phyloP scores from a whole-genome alignment of 2,888 invertebrate species.

The Mesochorus sp. region DNA sequence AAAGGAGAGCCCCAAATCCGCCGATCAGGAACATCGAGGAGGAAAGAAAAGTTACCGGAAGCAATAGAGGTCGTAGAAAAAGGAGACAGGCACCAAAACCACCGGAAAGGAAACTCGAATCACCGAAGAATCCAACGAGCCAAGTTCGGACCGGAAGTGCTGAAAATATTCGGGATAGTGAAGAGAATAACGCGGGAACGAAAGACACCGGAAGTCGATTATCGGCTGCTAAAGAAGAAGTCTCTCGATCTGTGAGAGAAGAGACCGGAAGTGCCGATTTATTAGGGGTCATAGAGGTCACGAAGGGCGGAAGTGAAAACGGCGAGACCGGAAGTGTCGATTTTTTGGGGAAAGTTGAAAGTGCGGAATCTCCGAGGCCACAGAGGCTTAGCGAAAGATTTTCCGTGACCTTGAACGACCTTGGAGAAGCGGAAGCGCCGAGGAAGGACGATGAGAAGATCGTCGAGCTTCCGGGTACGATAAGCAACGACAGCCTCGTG shows the following conservation, averaged over 20 bases:
- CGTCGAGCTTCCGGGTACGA: slow-evolving; percentile 56
- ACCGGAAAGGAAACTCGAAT: slow-evolving; percentile 74
- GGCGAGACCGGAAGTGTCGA: neutral
- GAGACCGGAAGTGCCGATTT: too few relatives aligned
- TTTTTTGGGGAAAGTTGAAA: neutral
- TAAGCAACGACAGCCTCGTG: slow-evolving; percentile 79
- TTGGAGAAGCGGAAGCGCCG: too few relatives aligned
- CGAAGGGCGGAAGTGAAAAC: too few relatives aligned
- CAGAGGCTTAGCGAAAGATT: neutral
- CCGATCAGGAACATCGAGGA: slow-evolving; percentile 81
- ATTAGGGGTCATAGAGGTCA: too few relatives aligned
- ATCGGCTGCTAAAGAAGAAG: too few relatives aligned
- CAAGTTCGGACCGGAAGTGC: too few relatives aligned
- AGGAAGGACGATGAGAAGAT: neutral
- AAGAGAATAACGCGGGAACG: too few relatives aligned
- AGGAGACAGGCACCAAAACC: slow-evolving; percentile 85
- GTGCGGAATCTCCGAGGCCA: neutral
- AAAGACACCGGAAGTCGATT: too few relatives aligned
- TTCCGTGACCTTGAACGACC: neutral
- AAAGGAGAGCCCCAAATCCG: slow-evolving; percentile 89
- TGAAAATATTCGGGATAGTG: too few relatives aligned
- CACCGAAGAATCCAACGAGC: neutral
- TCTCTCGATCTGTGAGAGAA: too few relatives aligned
- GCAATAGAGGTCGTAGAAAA: slow-evolving; percentile 74
- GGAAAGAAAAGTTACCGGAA: slow-evolving; percentile 67